Base-by-base conservation (phyloP, 1,140 invertebrate genomes). In the Akabosia matsudoensis region DNA sequence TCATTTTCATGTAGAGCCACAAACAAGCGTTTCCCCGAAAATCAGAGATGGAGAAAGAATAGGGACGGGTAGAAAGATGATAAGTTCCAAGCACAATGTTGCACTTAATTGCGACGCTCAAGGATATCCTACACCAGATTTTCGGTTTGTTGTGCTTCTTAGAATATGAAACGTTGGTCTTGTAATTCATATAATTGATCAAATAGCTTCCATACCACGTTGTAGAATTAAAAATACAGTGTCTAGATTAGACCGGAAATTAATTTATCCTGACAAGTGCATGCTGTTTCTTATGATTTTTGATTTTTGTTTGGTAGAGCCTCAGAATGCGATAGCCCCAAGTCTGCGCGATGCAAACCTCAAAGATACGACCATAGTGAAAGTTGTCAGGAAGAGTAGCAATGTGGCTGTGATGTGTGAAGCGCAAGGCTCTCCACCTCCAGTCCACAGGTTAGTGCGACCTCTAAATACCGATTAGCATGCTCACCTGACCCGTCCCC, bases 91-190 rank as follows among this genome's bases (percentile, higher is more conserved):
- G 61, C 28, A 31, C 28, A 67, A 31, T 31, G 61, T 67, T 10
- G 61, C 61, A 28, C 3, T 67, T 4, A 28, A 67, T 31, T 89
- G 89, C 83, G 88, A 89, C 71, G 84, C 86, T 33, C 83, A 85
- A 83, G 85, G 84, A n/a, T 84, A 87, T 81, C 90, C 88, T 81
- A 84, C 90, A 82, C 90, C 90, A 79, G 84, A 88, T 79, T 90
- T 88, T 84, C 89, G 89, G 90, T 90, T 84, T 84, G 86, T n/a
- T n/a, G n/a, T n/a, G n/a, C n/a, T n/a, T n/a, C n/a, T n/a, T n/a
- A n/a, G n/a, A n/a, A n/a, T n/a, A n/a, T n/a, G n/a, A n/a, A n/a
- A n/a, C n/a, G n/a, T n/a, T n/a, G n/a, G n/a, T n/a, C n/a, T n/a
- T n/a, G n/a, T n/a, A n/a, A n/a, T n/a, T n/a, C n/a, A n/a, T n/a